Evolutionary conservation across 2,113 vertebrate genomes (phyloP).

Genomic region (Barbus barbus): DNA sequence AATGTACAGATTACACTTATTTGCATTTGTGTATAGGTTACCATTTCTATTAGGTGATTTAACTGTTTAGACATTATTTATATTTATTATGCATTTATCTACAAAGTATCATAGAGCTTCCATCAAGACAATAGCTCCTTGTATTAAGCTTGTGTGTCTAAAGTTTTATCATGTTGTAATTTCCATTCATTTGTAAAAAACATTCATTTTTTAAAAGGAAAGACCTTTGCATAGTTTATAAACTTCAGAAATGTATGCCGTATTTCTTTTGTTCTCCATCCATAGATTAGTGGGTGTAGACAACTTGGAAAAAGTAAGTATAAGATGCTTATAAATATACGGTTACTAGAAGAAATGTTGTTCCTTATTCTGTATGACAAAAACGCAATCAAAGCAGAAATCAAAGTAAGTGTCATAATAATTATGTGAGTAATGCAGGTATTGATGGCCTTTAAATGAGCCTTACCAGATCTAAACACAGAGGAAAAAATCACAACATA

Average conservation of each 20-base stretch:
- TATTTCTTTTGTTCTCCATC: slow-evolving; percentile 60
- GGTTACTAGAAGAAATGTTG: slow-evolving; percentile 39
- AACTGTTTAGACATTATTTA: neutral
- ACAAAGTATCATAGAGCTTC: neutral
- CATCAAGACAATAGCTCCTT: neutral
- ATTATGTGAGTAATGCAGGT: slow-evolving; percentile 57
- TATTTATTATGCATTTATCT: neutral
- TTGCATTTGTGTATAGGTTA: neutral
- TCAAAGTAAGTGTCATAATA: slow-evolving; percentile 39
- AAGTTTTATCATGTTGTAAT: neutral
- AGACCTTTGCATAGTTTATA: slow-evolving; percentile 22
- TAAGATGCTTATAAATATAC: slow-evolving; percentile 54
- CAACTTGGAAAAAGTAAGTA: slow-evolving; percentile 58
- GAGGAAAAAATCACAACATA: slow-evolving; percentile 50
- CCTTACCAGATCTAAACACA: slow-evolving; percentile 46
- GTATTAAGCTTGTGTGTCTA: neutral
- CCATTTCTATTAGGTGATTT: neutral
- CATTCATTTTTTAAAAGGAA: neutral
- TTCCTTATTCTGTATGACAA: slow-evolving; percentile 49
- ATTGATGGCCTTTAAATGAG: slow-evolving; percentile 48
- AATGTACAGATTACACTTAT: neutral
- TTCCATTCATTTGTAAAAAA: neutral
- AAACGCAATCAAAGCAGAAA: slow-evolving; percentile 54
- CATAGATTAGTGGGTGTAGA: slow-evolving; percentile 62
- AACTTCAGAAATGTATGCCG: slow-evolving; percentile 49